Evolutionary conservation across 2,888 invertebrate genomes (phyloP), one percentile per base, ranked within the genome.

Genomic region (Morpho achilles): DNA sequence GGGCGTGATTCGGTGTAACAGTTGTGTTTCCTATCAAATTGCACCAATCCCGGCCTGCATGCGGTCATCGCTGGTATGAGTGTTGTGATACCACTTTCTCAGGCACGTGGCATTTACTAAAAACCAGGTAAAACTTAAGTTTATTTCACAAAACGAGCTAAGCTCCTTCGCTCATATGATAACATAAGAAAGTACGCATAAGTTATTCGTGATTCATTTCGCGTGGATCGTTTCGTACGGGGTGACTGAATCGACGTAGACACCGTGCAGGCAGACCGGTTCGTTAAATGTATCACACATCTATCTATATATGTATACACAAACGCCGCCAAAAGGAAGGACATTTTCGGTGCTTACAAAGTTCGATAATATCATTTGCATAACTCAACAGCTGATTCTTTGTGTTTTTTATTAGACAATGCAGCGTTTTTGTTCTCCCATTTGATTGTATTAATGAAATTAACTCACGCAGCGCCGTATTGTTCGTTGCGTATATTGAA

Each of bases 31-130:
- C 72, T 79, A 84, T 83, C 89, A 87, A 77, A 91, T 91, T 91
- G 91, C 91, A 91, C 91, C 91, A 84, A 89, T 89, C 91, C 91
- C 91, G 91, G 91, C 91, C 91, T 91, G 86, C 91, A 77, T 82
- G 87, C 84, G 85, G 84, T 75, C 83, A 80, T 82, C 74, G 78
- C 72, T 68, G 66, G 58, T 61, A 67, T 63, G 72, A 71, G 76
- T 67, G 68, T 67, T 71, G 52, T 51, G 52, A 44, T 39, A 43
- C 10, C 40, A 50, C 50, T 39, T 45, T 8, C 10, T 44, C 46
- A 7, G 10, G 63, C 70, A 73, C 71, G 68, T 72, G 69, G 69
- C 69, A 63, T 44, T 41, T 45, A 53, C 51, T 45, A 41, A 39
- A 43, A 52, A 51, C 58, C 62, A 67, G 67, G 72, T 73, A 72